These are phyloP conservation scores for Melanotaenia nigrans DNA, from an alignment of 2,797 vertebrate species.

Conservation along the genomic window DNA sequence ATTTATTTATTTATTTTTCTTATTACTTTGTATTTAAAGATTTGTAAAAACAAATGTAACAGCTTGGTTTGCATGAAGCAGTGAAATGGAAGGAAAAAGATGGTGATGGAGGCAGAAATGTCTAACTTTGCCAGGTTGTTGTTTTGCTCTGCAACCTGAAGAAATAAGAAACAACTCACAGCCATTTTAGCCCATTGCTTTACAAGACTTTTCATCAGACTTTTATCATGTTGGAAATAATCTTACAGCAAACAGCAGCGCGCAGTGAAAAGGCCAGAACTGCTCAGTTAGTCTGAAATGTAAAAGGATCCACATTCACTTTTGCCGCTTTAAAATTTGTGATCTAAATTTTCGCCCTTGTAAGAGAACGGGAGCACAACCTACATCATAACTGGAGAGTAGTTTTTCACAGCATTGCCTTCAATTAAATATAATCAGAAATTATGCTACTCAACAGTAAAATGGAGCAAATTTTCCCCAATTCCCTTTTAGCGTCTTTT, in stretches of 20 bases:
- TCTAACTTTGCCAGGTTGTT: neutral
- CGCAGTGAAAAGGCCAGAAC: neutral
- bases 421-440: conserved; percentile 27
- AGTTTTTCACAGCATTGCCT: neutral
- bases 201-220: neutral
- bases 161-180: neutral
- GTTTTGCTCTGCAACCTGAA: conserved; percentile 4
- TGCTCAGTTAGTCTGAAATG: neutral
- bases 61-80: neutral
- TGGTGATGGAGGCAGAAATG: neutral
- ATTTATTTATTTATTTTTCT: neutral
- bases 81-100: neutral
- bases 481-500: conserved; percentile 26
- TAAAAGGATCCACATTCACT: neutral
- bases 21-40: too few relatives aligned
- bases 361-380: neutral
- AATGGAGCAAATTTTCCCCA: conserved; percentile 29
- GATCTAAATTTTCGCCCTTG: neutral
- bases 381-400: neutral
- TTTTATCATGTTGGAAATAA: neutral
- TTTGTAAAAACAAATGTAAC: neutral
- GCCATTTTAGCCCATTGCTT: neutral
- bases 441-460: conserved; percentile 4
- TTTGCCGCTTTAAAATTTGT: conserved; percentile 2
- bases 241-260: neutral